Evolutionary conservation across 2,797 vertebrate species (phyloP).

Genomic region (Orientallactaga sibirica): DNA sequence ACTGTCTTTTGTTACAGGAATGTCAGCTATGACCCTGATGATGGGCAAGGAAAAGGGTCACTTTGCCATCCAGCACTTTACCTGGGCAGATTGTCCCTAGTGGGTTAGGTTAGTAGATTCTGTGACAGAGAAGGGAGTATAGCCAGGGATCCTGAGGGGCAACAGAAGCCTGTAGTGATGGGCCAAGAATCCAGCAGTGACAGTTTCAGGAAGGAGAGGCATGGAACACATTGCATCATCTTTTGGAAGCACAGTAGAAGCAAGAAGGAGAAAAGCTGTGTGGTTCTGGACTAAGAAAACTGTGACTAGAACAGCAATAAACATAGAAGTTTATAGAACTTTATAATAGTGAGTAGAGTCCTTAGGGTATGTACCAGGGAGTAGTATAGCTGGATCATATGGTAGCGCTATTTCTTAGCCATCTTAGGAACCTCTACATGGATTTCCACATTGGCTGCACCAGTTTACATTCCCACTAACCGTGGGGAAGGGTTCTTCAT

Average conservation of each 20-base stretch:
- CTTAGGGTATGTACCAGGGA: too few species aligned
- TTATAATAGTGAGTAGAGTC: too few species aligned
- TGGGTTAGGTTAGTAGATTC: too few species aligned
- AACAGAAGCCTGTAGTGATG: neutral
- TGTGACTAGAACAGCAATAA: too few species aligned
- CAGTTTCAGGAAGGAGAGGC: neutral
- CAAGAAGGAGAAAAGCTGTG: neutral
- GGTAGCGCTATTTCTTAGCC: too few species aligned
- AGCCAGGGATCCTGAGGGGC: neutral
- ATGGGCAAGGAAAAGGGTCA: neutral
- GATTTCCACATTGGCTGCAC: too few species aligned
- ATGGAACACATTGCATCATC: fast-evolving
- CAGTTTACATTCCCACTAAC: too few species aligned
- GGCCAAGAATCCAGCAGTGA: neutral
- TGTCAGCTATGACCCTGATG: neutral
- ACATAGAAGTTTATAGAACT: too few species aligned
- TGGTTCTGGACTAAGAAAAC: neutral
- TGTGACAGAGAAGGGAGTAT: neutral
- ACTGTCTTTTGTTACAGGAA: neutral
- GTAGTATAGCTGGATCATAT: too few species aligned
- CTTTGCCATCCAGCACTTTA: neutral
- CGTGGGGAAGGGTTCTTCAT: too few species aligned
- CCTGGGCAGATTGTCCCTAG: neutral
- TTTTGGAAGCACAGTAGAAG: neutral
- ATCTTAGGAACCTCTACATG: too few species aligned